A percentile compares a stretch with the other conserved stretches of the same genome.
Evolutionary conservation across 2,888 invertebrate genomes (phyloP).

Genomic region (Leptogaster cylindrica): DNA sequence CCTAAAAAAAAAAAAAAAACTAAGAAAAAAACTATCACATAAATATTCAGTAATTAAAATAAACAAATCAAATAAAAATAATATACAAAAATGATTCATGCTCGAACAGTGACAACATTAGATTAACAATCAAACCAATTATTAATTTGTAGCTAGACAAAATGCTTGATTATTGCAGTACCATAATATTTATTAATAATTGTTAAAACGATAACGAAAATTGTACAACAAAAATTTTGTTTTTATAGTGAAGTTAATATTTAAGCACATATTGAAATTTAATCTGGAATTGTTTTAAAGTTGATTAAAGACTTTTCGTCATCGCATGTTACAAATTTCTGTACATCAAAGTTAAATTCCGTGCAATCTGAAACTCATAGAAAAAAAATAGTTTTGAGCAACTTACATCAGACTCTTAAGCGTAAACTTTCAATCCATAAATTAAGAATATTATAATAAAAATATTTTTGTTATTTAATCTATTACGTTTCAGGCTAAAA

Average conservation of each 20-base stretch:
- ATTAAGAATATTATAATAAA: too few relatives aligned
- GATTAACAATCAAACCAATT: not conserved
- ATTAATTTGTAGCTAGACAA: slow-evolving; percentile 1
- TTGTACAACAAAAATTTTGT: slow-evolving; percentile 1
- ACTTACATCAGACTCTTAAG: slow-evolving; percentile 35
- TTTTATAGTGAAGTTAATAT: slow-evolving; percentile 1
- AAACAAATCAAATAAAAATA: slow-evolving; percentile 23
- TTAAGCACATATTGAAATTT: not conserved
- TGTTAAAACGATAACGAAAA: slow-evolving; percentile 19
- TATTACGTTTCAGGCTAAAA: slow-evolving; percentile 6
- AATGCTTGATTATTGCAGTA: slow-evolving; percentile 3
- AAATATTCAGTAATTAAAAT: slow-evolving; percentile 10
- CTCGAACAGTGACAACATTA: not conserved
- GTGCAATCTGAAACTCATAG: slow-evolving; percentile 1
- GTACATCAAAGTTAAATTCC: slow-evolving; percentile 1
- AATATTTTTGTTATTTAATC: too few relatives aligned
- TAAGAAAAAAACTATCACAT: slow-evolving; percentile 11
- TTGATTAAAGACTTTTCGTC: slow-evolving; percentile 3
- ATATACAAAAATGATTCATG: slow-evolving; percentile 21
- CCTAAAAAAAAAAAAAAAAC: slow-evolving; percentile 12
- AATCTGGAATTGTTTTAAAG: slow-evolving; percentile 16
- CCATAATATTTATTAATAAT: slow-evolving; percentile 11
- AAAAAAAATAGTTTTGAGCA: slow-evolving; percentile 28
- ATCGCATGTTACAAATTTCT: not conserved
- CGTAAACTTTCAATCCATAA: slow-evolving; percentile 33